Conservation (phyloP, 2,797 vertebrate species). For the Morus bassanus region DNA sequence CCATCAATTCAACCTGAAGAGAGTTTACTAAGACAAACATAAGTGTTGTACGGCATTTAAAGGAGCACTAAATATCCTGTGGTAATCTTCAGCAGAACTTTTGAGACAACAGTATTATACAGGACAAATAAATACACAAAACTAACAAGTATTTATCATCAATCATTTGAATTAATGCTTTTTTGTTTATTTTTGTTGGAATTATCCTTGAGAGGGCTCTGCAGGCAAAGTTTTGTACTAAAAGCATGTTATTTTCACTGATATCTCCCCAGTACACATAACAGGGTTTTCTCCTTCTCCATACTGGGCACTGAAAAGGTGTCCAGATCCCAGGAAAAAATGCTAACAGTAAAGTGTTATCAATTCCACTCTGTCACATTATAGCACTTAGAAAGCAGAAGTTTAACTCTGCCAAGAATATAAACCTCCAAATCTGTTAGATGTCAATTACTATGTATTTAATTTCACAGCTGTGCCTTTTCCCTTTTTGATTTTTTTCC, state of each 20-base stretch:
- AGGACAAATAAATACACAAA: background rate
- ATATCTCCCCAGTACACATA: background rate
- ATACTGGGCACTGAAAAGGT: background rate
- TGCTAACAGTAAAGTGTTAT: background rate
- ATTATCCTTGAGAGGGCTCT: background rate
- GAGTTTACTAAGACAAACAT: background rate
- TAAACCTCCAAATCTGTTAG: background rate
- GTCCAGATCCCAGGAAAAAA: background rate
- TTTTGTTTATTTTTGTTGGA: background rate
- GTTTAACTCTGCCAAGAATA: background rate
- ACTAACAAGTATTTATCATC: background rate
- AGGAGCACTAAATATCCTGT: background rate
- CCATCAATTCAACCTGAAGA: background rate
- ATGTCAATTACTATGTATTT: slow-evolving; percentile 7
- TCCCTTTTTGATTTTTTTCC: background rate
- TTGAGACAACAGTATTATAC: background rate
- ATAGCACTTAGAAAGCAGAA: background rate
- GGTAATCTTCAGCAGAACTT: background rate
- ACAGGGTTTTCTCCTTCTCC: background rate
- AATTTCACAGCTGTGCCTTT: slow-evolving; percentile 22
- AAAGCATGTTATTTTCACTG: background rate
- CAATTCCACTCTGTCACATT: background rate
- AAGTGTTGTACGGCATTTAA: background rate
- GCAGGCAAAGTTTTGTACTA: background rate
- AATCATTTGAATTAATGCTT: background rate